Base-by-base conservation (phyloP, 2,113 vertebrate species). In the Neodon shergylaensis region DNA sequence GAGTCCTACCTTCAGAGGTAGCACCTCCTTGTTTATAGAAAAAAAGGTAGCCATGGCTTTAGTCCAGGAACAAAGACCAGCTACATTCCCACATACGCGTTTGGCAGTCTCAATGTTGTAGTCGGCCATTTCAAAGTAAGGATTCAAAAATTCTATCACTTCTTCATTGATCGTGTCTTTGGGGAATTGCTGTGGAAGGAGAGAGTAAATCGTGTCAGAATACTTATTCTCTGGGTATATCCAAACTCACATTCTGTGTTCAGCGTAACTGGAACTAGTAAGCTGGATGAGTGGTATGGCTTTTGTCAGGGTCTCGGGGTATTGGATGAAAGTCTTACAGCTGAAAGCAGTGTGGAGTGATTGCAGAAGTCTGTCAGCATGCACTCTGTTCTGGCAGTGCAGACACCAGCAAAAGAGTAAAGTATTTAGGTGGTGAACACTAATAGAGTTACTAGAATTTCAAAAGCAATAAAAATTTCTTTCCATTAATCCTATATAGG, bases 121-220 rank as follows among this genome's bases (percentile, higher is more conserved):
- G 98, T 99, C 99, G 0, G 92, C 68, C 99, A 99, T 99, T 95
- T 99, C 99, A 95, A 99, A 99, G 98, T 99, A 99, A 16, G 99
- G 99, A 92, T 88, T 98, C 97, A 99, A 98, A 91, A 99, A 98
- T 95, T 99, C 99, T 95, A 99, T 99, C 72, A 99, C 98, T 98
- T 99, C 99, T 97, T 99, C 99, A 94, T 99, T 99, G 97, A 99
- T 99, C 61, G 98, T 99, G 95, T 99, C 99, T 98, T 99, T 99
- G 2, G 99, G 99, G 98, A 99, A 99, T 99, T 99, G 99, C 99
- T 99, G 90, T 22, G 91, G 65, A 89, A 89, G 54, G 81, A 95
- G 73, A 19, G 65, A 86, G 19, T n/a, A 68, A 91, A 63, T 68
- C 10, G 63, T 87, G 39, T 87, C 42, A 94, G 24, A 92, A 42